A percentile compares a stretch with the other conserved stretches of the same genome.
Evolutionary conservation across 2,113 vertebrate species (phyloP).

Genomic region (Mesitornis unicolor): DNA sequence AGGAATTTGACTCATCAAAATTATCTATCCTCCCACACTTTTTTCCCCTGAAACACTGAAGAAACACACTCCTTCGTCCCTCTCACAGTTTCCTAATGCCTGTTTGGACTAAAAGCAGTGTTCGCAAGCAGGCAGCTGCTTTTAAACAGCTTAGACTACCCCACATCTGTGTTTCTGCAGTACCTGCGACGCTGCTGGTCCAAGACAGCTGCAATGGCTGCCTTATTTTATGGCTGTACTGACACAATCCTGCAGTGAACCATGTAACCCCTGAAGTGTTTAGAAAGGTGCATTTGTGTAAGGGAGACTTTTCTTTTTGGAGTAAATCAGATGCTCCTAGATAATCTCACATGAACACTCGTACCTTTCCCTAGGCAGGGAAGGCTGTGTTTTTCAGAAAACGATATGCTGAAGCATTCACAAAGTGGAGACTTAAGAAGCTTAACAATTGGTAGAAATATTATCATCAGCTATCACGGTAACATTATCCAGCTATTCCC

Average conservation of each 20-base stretch:
- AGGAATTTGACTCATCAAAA: neutral
- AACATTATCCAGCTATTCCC: slow-evolving; percentile 62
- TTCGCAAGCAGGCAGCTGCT: neutral
- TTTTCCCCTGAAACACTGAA: neutral
- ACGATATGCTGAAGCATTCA: neutral
- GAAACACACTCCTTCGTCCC: neutral
- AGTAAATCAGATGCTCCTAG: slow-evolving; percentile 19
- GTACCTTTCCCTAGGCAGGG: slow-evolving; percentile 20
- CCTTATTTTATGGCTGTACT: slow-evolving; percentile 63
- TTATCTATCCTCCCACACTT: neutral
- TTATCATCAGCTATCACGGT: slow-evolving; percentile 56
- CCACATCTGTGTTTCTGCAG: slow-evolving; percentile 25
- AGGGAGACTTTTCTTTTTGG: neutral
- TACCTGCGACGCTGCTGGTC: neutral
- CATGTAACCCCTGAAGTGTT: slow-evolving; percentile 53
- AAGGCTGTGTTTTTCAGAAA: neutral
- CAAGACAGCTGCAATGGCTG: neutral
- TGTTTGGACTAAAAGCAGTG: neutral
- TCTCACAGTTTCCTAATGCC: neutral
- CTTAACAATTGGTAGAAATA: slow-evolving; percentile 69
- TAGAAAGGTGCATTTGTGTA: slow-evolving; percentile 57
- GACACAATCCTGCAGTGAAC: slow-evolving; percentile 66
- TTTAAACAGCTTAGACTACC: neutral
- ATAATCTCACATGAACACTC: slow-evolving; percentile 48
- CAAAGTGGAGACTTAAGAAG: slow-evolving; percentile 69